These are phyloP conservation scores for Hippotragus niger DNA, from an alignment of 2,113 vertebrate species.

Conservation along the genomic window DNA sequence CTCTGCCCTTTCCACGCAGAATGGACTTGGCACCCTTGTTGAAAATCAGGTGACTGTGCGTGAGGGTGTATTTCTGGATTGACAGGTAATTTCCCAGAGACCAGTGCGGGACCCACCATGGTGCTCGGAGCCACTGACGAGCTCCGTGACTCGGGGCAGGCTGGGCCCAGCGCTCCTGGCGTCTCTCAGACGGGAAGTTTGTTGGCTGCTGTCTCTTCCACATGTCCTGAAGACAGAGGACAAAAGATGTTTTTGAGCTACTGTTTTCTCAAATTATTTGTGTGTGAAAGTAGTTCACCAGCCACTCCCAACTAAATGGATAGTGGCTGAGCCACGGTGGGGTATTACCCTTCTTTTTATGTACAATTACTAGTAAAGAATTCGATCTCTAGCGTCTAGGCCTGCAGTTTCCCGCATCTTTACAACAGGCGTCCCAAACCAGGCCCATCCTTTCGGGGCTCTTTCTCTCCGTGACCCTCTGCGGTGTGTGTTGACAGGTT, in stretches of 20 bases:
- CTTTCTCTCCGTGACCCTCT: not conserved
- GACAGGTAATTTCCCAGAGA: not conserved
- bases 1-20: not conserved
- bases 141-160: not conserved
- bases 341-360: not conserved
- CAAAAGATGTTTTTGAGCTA: not conserved
- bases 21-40: not conserved
- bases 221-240: not conserved
- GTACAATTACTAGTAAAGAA: rapidly evolving
- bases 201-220: not conserved
- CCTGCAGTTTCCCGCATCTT: not conserved
- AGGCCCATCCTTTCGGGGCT: rapidly evolving
- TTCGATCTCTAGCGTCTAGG: not conserved
- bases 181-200: not conserved
- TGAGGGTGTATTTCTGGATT: not conserved
- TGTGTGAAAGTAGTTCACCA: not conserved
- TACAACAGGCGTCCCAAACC: not conserved
- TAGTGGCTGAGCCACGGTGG: too few relatives aligned
- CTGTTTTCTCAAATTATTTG: not conserved
- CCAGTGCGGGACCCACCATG: not conserved
- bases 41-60: not conserved
- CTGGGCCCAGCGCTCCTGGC: rapidly evolving
- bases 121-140: not conserved
- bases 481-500: conserved; percentile 81
- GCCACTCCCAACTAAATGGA: not conserved